phyloP scores from a whole-genome alignment of 2,888 invertebrate genomes.

The Junonia oenone region DNA sequence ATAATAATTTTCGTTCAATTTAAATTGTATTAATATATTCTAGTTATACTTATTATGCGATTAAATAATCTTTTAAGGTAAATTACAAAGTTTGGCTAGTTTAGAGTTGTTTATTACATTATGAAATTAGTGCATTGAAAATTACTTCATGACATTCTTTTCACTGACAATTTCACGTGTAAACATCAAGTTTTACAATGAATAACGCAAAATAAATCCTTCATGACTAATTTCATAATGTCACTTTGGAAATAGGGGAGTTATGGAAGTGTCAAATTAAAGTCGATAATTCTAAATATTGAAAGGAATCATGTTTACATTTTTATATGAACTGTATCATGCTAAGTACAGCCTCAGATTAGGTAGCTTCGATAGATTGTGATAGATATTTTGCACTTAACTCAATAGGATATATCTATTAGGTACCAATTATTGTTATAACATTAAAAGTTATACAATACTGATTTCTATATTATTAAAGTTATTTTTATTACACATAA shows the following conservation, averaged over 20 bases:
- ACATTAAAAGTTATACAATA: slow-evolving; percentile 18
- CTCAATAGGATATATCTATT: slow-evolving; percentile 9
- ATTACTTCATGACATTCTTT: too few species aligned
- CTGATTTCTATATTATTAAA: slow-evolving; percentile 19
- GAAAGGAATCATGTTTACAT: slow-evolving; percentile 15
- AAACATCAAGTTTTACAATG: too few species aligned
- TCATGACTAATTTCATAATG: too few species aligned
- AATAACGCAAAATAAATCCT: too few species aligned
- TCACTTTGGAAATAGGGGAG: too few species aligned
- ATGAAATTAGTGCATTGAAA: too few species aligned
- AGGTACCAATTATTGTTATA: slow-evolving; percentile 21
- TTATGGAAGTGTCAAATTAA: slow-evolving; percentile 8
- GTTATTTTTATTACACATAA: slow-evolving; percentile 22
- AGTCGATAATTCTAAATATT: slow-evolving; percentile 10
- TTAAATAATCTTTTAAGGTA: background rate
- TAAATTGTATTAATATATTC: background rate
- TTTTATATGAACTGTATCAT: slow-evolving; percentile 15
- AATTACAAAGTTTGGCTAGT: background rate
- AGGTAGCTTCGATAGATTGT: background rate
- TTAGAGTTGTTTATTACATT: too few species aligned
- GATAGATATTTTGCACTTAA: slow-evolving; percentile 10
- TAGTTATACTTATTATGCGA: background rate
- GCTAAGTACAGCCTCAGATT: background rate
- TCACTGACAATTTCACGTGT: too few species aligned
- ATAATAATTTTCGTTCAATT: background rate